Conservation (phyloP, 2,113 vertebrate species). For the Sitta europaea region DNA sequence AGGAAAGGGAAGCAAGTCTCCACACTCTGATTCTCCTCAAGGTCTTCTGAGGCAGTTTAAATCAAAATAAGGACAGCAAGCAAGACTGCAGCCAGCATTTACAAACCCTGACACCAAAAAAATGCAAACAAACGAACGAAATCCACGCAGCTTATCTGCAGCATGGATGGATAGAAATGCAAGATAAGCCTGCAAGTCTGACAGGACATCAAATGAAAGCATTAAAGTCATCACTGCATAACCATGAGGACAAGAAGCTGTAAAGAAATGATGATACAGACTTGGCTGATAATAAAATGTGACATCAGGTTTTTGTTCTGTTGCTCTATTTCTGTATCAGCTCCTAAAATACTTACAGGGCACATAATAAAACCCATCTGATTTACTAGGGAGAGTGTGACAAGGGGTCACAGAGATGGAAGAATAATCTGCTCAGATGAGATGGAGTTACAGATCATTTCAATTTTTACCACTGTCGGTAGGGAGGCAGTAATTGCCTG, state of each 20-base stretch:
- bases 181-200: neutral
- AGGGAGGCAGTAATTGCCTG: neutral
- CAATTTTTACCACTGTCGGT: neutral
- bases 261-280: neutral
- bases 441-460: neutral
- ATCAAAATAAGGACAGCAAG: neutral
- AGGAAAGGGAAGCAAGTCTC: slow-evolving; percentile 42
- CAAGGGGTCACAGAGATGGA: neutral
- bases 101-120: neutral
- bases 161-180: neutral
- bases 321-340: neutral
- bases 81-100: neutral
- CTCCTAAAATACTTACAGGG: neutral
- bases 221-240: neutral
- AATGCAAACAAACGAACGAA: neutral
- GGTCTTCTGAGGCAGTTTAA: neutral
- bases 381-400: neutral
- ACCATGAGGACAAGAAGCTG: neutral
- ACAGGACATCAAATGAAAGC: neutral
- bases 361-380: neutral
- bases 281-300: neutral
- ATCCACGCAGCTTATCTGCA: neutral
- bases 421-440: neutral
- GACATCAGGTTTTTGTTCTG: neutral
- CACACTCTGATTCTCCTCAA: slow-evolving; percentile 32